Evolutionary conservation across 2,888 invertebrate genomes (phyloP), one percentile per base, ranked within the genome.

Genomic region (Netelia fuscicornis): DNA sequence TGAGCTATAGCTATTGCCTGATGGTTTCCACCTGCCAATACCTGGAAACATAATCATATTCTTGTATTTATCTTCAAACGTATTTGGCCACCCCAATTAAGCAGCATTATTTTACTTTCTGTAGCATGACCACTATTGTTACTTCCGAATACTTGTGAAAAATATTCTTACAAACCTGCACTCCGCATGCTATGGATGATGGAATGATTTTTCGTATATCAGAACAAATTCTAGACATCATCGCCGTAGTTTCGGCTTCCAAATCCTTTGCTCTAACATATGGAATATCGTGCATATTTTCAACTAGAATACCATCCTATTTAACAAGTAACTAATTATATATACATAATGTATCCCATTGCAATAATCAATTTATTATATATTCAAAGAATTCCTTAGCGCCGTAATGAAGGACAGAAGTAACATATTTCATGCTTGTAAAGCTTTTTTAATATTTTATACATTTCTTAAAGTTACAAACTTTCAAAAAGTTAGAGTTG

Each of bases 231-330:
- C 95, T 94, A 0, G 96, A 95, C 97, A 98, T 97, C 54, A 95
- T 93, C 0, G 97, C 95, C 1, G 95, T 94, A 13, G 95, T 95
- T 94, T 97, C 97, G 0, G 97, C 96, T 2, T 95, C 95, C 71
- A 97, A 91, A 64, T 95, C 90, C 64, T 94, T 92, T 1, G 95
- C 93, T 89, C 95, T 95, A 1, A 96, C 90, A 90, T 97, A 97
- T 0, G 97, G 97, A 25, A 97, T 92, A 91, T 97, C 97, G 90
- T 97, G 96, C 97, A 97, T 97, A 91, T 97, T 97, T 94, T 97
- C 97, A 11, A 97, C 94, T 56, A 97, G 90, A 30, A 97, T 93
- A 1, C 95, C 96, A 93, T 97, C 96, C 97, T 97, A 89, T 17
- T 25, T 8, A 90, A 88, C 8, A 68, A 76, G 71, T 86, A 86